Conservation (phyloP, 2,113 vertebrate genomes). For the Atlantisia rogersi region DNA sequence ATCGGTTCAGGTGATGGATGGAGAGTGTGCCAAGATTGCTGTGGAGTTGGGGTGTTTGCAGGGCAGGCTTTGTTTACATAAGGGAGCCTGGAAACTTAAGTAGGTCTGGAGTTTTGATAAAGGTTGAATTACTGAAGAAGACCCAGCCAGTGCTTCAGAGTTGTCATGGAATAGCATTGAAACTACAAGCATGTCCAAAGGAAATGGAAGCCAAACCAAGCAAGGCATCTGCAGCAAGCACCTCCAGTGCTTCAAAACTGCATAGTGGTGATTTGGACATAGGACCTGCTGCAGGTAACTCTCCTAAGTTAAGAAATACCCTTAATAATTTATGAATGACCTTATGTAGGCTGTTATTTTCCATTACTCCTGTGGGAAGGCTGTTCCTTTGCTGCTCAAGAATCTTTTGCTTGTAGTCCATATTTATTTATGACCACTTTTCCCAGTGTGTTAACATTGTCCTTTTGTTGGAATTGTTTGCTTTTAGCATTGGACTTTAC, state of each 20-base stretch:
- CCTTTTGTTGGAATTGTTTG: not conserved
- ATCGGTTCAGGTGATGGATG: not conserved
- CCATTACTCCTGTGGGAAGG: not conserved
- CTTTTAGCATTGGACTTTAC: not conserved
- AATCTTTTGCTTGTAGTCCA: rapidly evolving
- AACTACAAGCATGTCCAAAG: rapidly evolving
- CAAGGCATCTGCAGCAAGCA: not conserved
- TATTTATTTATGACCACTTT: not conserved
- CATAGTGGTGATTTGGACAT: rapidly evolving
- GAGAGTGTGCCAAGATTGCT: rapidly evolving
- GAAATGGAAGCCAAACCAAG: not conserved
- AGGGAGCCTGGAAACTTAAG: not conserved
- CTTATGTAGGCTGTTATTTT: not conserved
- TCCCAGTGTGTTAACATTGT: not conserved
- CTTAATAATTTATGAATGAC: no score
- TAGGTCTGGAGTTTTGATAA: not conserved
- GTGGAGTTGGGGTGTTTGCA: not conserved
- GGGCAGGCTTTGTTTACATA: not conserved
- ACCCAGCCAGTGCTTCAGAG: not conserved
- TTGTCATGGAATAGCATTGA: not conserved
- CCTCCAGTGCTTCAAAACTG: rapidly evolving
- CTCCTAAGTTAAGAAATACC: no score
- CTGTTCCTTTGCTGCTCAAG: not conserved
- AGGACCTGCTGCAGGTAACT: not conserved
- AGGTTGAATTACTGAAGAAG: not conserved